Evolutionary conservation across 2,797 vertebrate genomes (phyloP), one percentile per base, ranked within the genome.

Genomic region (Acrossocheilus wenchowensis): DNA sequence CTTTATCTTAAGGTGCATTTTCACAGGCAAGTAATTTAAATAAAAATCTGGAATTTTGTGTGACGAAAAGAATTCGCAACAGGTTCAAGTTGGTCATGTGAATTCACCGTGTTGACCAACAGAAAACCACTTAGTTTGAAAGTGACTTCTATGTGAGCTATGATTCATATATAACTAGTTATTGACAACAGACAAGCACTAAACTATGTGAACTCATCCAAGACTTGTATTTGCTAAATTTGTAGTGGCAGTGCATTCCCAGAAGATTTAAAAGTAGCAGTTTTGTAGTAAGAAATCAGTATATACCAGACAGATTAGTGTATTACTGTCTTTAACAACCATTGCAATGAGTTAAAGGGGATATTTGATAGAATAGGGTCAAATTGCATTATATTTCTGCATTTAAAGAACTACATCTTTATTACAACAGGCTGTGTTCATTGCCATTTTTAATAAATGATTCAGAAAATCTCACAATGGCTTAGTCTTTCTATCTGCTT

Each of bases 401-500:
- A n/a, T 43, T n/a, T n/a, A 72, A 69, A 19, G 17, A 50, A 50
- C 26, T 21, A 34, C 9, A 23, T 78, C 50, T 78, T 78, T 5
- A 54, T 52, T 77, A 34, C 5, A 77, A 34, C 10, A 19, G 5
- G 68, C 81, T 43, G 23, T 43, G 23, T 41, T 72, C 15, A 26
- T 62, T 78, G 68, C 43, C 5, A 34, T 15, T 21, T 4, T 71
- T 54, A 36, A 34, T 69, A 6, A 68, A 68, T 23, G 10, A 50
- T 69, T 52, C 39, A 69, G 80, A 39, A 81, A 5, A 80, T 64
- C 15, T 81, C 9, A 68, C 19, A 21, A 41, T 82, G 71, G 6
- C 11, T 45, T 52, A 11, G 80, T 39, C 45, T 82, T 26, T 82
- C 45, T 69, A 17, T 71, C 19, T 82, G 34, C 15, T 82, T 71